Evolutionary conservation across 1,140 invertebrate genomes (phyloP).

Genomic region (Drosophila quadrilineata): DNA sequence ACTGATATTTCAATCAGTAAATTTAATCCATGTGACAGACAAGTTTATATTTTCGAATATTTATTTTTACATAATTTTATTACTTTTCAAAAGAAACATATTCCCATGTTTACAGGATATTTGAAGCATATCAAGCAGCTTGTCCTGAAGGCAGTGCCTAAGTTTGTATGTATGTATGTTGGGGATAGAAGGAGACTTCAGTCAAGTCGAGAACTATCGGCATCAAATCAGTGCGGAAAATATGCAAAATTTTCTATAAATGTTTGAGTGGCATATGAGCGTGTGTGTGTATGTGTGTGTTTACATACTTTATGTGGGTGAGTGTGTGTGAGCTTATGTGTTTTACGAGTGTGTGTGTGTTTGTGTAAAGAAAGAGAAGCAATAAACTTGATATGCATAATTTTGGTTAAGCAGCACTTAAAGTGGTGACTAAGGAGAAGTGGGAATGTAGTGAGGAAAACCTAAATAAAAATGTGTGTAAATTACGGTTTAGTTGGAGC

Average conservation of each 20-base stretch:
- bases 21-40: too few relatives aligned
- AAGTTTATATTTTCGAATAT: too few relatives aligned
- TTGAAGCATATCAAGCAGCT: conserved; percentile 17
- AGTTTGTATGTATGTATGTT: background rate
- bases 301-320: conserved; percentile 4
- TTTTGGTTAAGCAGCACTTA: conserved; percentile 64
- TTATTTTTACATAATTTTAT: too few relatives aligned
- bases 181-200: background rate
- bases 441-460: conserved; percentile 3
- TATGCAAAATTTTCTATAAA: conserved; percentile 58
- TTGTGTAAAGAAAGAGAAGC: too few relatives aligned
- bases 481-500: conserved; percentile 51
- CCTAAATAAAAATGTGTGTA: conserved; percentile 61
- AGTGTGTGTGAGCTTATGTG: conserved; percentile 29
- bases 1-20: background rate
- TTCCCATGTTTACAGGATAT: background rate
- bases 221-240: conserved; percentile 56
- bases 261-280: conserved; percentile 17
- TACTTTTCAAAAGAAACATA: too few relatives aligned
- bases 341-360: conserved; percentile 44
- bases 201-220: conserved; percentile 17
- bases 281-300: conserved; percentile 7
- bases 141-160: background rate
- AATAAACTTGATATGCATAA: conserved; percentile 75
- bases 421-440: conserved; percentile 10